Evolutionary conservation across 2,888 invertebrate species (phyloP).

Genomic region (Caenorhabditis sp.): DNA sequence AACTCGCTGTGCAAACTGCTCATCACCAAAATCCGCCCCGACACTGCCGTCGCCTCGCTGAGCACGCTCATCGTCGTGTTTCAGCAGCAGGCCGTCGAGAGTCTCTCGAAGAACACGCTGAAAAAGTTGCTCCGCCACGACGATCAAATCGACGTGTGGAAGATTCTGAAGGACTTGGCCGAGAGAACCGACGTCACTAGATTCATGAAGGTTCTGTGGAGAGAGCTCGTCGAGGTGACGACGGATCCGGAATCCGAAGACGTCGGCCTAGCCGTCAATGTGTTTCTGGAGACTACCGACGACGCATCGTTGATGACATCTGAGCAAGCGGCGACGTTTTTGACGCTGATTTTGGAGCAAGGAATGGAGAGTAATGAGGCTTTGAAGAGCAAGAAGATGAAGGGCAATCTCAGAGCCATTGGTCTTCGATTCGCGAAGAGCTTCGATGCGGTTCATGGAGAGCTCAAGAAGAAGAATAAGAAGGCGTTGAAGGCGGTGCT

Average conservation of each 20-base stretch:
- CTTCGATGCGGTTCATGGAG: constrained; percentile 36
- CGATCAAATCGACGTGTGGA: constrained; percentile 66
- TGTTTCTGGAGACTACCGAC: constrained; percentile 35
- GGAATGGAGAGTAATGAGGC: constrained; percentile 28
- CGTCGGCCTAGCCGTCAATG: constrained; percentile 8
- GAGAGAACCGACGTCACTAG: constrained; percentile 70
- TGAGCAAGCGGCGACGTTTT: constrained; percentile 21
- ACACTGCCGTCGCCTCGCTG: constrained; percentile 68
- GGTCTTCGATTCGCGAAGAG: constrained; percentile 51
- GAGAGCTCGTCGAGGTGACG: constrained; percentile 66
- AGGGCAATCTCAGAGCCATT: constrained; percentile 38
- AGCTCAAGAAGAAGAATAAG: constrained; percentile 37
- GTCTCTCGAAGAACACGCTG: constrained; percentile 71
- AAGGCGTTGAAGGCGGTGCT: constrained; percentile 42
- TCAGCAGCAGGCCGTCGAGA: constrained; percentile 76
- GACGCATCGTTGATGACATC: constrained; percentile 32
- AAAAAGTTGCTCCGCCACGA: constrained; percentile 67
- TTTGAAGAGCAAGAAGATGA: constrained; percentile 47
- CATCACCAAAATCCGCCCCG: constrained; percentile 75
- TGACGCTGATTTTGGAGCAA: constrained; percentile 48
- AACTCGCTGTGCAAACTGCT: constrained; percentile 74
- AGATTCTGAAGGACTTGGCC: constrained; percentile 56
- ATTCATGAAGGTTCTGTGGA: constrained; percentile 74
- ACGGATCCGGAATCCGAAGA: constrained; percentile 47
- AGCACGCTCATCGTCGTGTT: constrained; percentile 79